Evolutionary conservation across 23 tunicate genomes (phyloP).

Genomic region (Phallusia fumigata): DNA sequence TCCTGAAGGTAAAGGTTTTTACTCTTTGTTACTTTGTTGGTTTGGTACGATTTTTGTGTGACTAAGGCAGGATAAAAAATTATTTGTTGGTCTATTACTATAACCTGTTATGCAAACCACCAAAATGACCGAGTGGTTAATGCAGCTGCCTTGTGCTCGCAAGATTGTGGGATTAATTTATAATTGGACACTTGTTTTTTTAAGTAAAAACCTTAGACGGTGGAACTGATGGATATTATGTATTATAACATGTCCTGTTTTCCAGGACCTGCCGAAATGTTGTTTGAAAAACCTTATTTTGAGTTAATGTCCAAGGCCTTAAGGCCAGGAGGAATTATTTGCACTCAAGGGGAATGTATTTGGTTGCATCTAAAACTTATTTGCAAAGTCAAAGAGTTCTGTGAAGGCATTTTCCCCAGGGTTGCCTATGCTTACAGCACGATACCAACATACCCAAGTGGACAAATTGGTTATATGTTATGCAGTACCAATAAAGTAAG

Average conservation of each 20-base stretch:
- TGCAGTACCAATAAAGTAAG: slow-evolving; percentile 61
- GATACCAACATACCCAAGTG: slow-evolving; percentile 95
- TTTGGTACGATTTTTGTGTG: no score
- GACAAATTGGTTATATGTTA: slow-evolving; percentile 89
- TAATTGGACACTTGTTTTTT: no score
- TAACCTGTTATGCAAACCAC: no score
- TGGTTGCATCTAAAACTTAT: slow-evolving; percentile 85
- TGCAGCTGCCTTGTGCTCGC: no score
- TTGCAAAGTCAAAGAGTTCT: slow-evolving; percentile 71
- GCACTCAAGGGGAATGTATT: slow-evolving; percentile 86
- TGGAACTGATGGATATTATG: no score
- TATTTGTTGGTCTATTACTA: no score
- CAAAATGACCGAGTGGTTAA: no score
- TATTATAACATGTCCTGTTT: no score
- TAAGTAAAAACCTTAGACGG: no score
- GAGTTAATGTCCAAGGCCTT: slow-evolving; percentile 62
- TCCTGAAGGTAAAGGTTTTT: slow-evolving; percentile 63
- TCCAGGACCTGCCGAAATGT: slow-evolving; percentile 86
- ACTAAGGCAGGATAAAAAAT: no score
- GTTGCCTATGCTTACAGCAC: slow-evolving; percentile 71
- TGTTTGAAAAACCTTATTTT: slow-evolving; percentile 85
- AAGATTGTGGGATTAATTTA: no score
- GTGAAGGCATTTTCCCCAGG: slow-evolving; percentile 61
- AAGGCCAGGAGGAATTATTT: slow-evolving; percentile 70
- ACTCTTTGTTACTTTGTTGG: neutral